Evolutionary conservation across 2,888 invertebrate species (phyloP), one percentile per base, ranked within the genome.

Genomic region (Eilema sororculum): DNA sequence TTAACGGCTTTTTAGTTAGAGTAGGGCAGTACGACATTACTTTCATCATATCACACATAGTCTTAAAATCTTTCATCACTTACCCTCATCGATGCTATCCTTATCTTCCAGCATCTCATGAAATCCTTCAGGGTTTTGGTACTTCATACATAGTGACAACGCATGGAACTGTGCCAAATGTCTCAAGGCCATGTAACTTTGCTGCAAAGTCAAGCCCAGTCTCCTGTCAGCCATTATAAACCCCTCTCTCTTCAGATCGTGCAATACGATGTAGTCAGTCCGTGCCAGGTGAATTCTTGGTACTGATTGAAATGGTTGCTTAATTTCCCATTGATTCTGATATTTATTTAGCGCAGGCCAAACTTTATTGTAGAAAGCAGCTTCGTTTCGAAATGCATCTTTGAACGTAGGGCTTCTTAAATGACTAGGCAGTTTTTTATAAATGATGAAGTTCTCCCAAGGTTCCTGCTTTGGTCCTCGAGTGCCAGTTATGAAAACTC

Each of bases 151-250:
- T 16, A 41, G 16, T 41, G 41, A 64, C 3, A 52, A 20, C n/a
- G 46, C 25, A 9, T 46, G 52, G 10, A 64, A 64, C 0, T 64
- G 46, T 2, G 64, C 64, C 25, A 46, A 9, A 1, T 64, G 3
- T 24, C 22, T 46, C 46, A 64, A 46, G 12, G 33, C n/a, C 24
- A 64, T 0, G 20, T 64, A 20, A 25, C 22, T 25, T 25, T 64
- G 28, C 25, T 46, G 10, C 24, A 64, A 12, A 28, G 22, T 20
- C 4, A 64, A 52, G n/a, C 64, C 46, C 24, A 33, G 24, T 9
- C 28, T 52, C n/a, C 52, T 64, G 25, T 64, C 64, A 25, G 25
- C 37, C 64, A 64, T 46, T 2, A 20, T n/a, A 64, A 64, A 64
- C 25, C 52, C 52, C 46, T 25, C 64, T n/a, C 12, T 46, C 10